Conservation (phyloP, 2,797 vertebrate genomes). For the Siniperca undulata region DNA sequence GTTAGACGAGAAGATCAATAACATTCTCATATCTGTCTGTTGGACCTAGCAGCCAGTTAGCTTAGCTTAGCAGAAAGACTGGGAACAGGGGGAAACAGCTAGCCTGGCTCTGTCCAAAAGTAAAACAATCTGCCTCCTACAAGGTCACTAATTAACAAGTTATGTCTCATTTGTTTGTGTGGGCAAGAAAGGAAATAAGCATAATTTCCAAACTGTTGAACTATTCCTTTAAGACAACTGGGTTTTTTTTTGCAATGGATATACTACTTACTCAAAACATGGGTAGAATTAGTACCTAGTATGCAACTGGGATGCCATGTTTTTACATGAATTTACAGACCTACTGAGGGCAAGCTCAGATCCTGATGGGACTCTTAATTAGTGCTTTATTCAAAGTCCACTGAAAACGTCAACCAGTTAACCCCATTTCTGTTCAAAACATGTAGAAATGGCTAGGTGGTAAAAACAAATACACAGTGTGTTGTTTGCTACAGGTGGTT, state of each 20-base stretch:
- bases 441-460: background rate
- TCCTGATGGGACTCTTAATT: conserved; percentile 26
- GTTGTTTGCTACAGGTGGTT: background rate
- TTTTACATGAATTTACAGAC: background rate
- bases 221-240: background rate
- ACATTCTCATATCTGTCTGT: conserved; percentile 1
- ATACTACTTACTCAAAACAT: background rate
- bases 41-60: background rate
- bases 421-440: background rate
- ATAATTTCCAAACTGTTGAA: background rate
- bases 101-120: background rate
- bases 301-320: background rate
- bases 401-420: conserved; percentile 11
- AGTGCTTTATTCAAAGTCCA: conserved; percentile 26
- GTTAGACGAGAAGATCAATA: conserved; percentile 11
- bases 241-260: background rate
- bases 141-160: conserved; percentile 5
- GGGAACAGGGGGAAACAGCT: background rate
- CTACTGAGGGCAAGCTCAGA: background rate
- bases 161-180: background rate
- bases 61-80: background rate
- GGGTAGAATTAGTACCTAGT: background rate
- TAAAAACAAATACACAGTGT: background rate
- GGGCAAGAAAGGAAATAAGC: background rate
- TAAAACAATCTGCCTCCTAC: background rate